These are phyloP conservation scores for Chrysopilus asiliformis DNA, from an alignment of 2,888 invertebrate species.

Conservation along the genomic window DNA sequence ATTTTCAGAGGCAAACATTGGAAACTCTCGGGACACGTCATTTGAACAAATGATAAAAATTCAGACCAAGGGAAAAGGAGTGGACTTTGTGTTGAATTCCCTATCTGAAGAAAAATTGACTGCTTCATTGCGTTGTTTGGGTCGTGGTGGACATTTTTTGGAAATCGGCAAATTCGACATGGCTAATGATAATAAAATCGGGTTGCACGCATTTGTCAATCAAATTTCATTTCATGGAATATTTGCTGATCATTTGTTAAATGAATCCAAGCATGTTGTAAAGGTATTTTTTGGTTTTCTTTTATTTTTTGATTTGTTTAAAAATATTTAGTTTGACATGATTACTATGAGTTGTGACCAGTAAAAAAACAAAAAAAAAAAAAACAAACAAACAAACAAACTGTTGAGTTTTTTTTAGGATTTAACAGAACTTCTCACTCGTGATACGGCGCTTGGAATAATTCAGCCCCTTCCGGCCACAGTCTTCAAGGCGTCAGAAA, in stretches of 20 bases:
- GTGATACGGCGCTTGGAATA: conserved; percentile 50
- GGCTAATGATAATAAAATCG: conserved; percentile 47
- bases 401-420: conserved; percentile 17
- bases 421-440: conserved; percentile 42
- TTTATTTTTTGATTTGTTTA: too few species aligned
- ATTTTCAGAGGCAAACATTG: conserved; percentile 47
- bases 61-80: conserved; percentile 73
- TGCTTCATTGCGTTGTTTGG: conserved; percentile 50
- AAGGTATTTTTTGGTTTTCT: too few species aligned
- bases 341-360: conserved; percentile 13
- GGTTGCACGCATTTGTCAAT: conserved; percentile 53
- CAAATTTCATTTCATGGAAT: conserved; percentile 67
- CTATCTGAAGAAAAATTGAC: conserved; percentile 81
- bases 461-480: conserved; percentile 54
- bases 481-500: conserved; percentile 48
- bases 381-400: too few species aligned
- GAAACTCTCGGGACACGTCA: conserved; percentile 71
- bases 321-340: too few species aligned
- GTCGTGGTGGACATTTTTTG: conserved; percentile 51
- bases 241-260: conserved; percentile 56
- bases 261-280: conserved; percentile 35
- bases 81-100: conserved; percentile 83
- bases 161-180: conserved; percentile 82
- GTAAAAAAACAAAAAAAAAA: too few species aligned
- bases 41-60: conserved; percentile 76